Conservation (phyloP, 1,140 invertebrate species). For the Tetramorium simillimum region DNA sequence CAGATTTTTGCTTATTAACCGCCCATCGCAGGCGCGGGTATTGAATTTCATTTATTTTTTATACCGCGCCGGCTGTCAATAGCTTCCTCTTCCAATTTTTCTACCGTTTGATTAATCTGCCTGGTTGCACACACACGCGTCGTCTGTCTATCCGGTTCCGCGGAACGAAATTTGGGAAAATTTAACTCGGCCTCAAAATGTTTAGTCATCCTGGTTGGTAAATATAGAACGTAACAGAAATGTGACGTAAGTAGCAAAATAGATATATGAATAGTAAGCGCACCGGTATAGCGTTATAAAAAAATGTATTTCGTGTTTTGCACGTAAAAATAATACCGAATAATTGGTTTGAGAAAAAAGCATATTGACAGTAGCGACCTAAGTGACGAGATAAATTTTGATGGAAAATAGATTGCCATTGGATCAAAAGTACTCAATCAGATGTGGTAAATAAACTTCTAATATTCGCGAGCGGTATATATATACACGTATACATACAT, state of each 20-base stretch:
- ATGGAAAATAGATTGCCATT: slow-evolving; percentile 35
- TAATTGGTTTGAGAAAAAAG: slow-evolving; percentile 5
- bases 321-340: slow-evolving; percentile 14
- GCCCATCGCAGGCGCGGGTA: slow-evolving; percentile 57
- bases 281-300: not conserved
- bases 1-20: slow-evolving; percentile 80
- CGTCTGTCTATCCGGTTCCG: slow-evolving; percentile 55
- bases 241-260: slow-evolving; percentile 43
- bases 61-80: slow-evolving; percentile 78
- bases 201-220: slow-evolving; percentile 32
- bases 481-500: slow-evolving; percentile 13
- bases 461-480: slow-evolving; percentile 44
- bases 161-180: slow-evolving; percentile 63
- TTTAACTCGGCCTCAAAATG: slow-evolving; percentile 56
- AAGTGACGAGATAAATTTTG: slow-evolving; percentile 26
- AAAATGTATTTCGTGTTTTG: not conserved
- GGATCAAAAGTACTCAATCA: slow-evolving; percentile 4
- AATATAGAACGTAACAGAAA: not conserved
- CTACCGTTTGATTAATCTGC: slow-evolving; percentile 79
- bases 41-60: slow-evolving; percentile 82
- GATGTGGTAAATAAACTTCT: slow-evolving; percentile 53
- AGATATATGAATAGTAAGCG: not conserved
- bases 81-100: slow-evolving; percentile 81
- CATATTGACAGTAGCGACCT: slow-evolving; percentile 4
- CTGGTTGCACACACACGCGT: slow-evolving; percentile 61